phyloP scores from a whole-genome alignment of 2,113 vertebrate genomes.

The Danio rerio region DNA sequence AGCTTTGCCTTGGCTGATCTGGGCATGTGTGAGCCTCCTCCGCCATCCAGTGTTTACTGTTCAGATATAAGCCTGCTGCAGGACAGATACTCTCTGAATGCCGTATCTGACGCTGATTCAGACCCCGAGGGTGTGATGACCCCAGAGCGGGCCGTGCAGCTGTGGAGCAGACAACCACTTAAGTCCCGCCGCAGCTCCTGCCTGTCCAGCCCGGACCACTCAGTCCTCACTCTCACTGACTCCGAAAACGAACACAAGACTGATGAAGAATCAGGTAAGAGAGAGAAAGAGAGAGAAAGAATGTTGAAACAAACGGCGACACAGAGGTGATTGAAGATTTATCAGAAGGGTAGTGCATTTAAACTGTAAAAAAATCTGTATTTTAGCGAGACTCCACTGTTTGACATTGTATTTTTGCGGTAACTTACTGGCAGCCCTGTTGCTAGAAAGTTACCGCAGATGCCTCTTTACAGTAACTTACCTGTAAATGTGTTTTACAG shows the following conservation, averaged over 20 bases:
- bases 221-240: constrained; percentile 87
- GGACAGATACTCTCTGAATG: constrained; percentile 82
- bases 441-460: no score
- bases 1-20: constrained; percentile 87
- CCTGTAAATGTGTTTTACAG: no score
- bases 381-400: constrained; percentile 1
- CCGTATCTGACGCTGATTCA: constrained; percentile 83
- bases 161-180: constrained; percentile 81
- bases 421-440: no score
- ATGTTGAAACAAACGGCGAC: no score
- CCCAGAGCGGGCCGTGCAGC: constrained; percentile 83
- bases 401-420: no score
- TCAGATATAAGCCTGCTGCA: constrained; percentile 85
- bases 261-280: constrained; percentile 77
- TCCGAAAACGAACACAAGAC: constrained; percentile 90
- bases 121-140: constrained; percentile 86
- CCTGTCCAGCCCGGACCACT: constrained; percentile 87
- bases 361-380: constrained; percentile 34
- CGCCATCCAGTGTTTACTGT: constrained; percentile 80
- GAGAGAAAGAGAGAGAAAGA: no score
- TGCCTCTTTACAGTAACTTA: neutral
- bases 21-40: constrained; percentile 84
- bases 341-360: constrained; percentile 23
- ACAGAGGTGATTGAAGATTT: constrained; percentile 3
- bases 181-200: constrained; percentile 85